A percentile compares a stretch with the other conserved stretches of the same genome.
phyloP scores from a whole-genome alignment of 2,113 vertebrate species.

The Bubalus kerabau region DNA sequence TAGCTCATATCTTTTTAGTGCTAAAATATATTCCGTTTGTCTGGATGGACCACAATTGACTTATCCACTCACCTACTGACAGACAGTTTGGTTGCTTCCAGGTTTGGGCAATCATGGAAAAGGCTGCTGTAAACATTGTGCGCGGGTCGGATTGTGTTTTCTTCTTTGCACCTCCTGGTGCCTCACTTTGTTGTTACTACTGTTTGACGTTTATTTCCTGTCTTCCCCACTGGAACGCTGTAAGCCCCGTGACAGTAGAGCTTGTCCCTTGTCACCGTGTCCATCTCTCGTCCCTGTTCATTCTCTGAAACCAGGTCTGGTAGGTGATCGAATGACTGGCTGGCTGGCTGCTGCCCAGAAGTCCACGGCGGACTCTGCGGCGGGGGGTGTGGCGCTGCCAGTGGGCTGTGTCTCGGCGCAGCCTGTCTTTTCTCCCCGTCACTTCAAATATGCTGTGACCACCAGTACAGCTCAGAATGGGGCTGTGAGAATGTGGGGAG shows the following conservation, averaged over 20 bases:
- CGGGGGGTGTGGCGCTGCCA: background rate
- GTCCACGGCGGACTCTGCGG: background rate
- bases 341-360: background rate
- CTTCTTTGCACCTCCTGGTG: background rate
- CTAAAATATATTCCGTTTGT: background rate
- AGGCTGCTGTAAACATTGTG: accelerated
- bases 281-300: background rate
- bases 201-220: background rate
- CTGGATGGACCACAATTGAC: too few species aligned
- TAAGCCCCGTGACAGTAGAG: background rate
- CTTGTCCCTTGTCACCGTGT: background rate
- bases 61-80: background rate
- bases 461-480: background rate
- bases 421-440: background rate
- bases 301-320: background rate
- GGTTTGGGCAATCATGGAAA: accelerated
- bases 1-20: background rate
- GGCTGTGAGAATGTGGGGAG: background rate
- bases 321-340: background rate
- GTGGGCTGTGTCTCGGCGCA: background rate
- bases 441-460: conserved; percentile 32
- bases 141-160: background rate
- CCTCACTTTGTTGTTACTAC: background rate
- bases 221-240: background rate
- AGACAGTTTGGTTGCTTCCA: background rate